phyloP scores from a whole-genome alignment of 2,797 vertebrate genomes.

The Garrulus glandarius region DNA sequence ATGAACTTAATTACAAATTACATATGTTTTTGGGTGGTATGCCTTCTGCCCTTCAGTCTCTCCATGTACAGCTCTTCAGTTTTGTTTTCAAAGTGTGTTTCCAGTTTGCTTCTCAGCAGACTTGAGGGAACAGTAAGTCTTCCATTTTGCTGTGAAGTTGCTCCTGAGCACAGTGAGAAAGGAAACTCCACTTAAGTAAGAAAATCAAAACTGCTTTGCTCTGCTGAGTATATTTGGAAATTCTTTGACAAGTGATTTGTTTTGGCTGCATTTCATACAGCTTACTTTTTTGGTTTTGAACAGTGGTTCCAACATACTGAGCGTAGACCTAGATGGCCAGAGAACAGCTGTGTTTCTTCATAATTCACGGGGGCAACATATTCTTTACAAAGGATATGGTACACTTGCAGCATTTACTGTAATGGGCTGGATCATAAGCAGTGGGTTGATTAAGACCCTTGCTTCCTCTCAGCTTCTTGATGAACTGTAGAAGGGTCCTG shows the following conservation, averaged over 20 bases:
- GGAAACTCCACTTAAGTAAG: background rate
- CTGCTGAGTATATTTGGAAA: background rate
- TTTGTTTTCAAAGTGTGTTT: background rate
- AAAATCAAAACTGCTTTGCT: background rate
- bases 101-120: background rate
- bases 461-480: background rate
- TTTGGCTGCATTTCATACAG: background rate
- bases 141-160: background rate
- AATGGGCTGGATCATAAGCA: background rate
- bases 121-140: background rate
- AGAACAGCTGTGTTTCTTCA: background rate
- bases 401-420: background rate
- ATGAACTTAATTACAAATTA: background rate
- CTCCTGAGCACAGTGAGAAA: background rate
- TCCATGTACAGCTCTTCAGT: background rate
- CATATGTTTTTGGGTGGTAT: background rate
- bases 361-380: accelerated
- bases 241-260: background rate
- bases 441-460: background rate
- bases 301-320: background rate
- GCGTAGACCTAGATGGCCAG: background rate
- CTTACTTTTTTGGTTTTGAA: background rate
- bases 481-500: background rate
- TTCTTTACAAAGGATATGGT: background rate
- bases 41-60: background rate